Base-by-base conservation (phyloP, 2,797 vertebrate genomes). In the Myiothlypis chrysogaster region DNA sequence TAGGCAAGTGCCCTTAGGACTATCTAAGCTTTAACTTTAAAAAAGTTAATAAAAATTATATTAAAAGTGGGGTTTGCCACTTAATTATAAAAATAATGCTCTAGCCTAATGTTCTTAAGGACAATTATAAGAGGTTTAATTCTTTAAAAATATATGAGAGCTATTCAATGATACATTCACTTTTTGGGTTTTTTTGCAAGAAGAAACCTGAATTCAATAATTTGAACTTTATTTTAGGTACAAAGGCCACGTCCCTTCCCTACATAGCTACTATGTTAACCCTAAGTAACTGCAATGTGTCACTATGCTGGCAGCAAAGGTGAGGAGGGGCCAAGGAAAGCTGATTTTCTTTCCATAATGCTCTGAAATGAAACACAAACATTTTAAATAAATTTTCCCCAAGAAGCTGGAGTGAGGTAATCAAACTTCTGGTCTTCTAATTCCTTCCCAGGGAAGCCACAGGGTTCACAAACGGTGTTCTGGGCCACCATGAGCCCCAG, bases 221-320 rank as follows among this genome's bases (percentile, higher is more conserved):
- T 56, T 32, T 47, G 9, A 72, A 50, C 10, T 60, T 55, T 28
- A n/a, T 56, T 32, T 44, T 14, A 5, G 3, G 0, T 28, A 55
- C 9, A 37, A 60, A 43, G 0, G 0, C 63, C 2, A 1, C 21
- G 7, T 76, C 16, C 19, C 32, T 69, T 84, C 53, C 41, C 39
- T 32, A 19, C 0, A 2, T 8, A 61, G n/a, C 13, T 25, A 6
- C 18, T 55, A 2, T 4, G 8, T 53, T 41, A 47, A 55, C 37
- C 17, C 28, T 13, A 14, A 0, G 3, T 6, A 37, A 63, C 12
- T 21, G 13, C 43, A 64, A 2, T 2, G 18, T 68, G 70, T 87
- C 17, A 37, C 23, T 41, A 0, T 8, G 4, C 4, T 64, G 47
- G 43, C 35, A 63, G 10, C 15, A 66, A 69, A 82, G 17, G 32